Evolutionary conservation across 2,113 vertebrate species (phyloP).

Genomic region (Psammodynastes pulverulentus): DNA sequence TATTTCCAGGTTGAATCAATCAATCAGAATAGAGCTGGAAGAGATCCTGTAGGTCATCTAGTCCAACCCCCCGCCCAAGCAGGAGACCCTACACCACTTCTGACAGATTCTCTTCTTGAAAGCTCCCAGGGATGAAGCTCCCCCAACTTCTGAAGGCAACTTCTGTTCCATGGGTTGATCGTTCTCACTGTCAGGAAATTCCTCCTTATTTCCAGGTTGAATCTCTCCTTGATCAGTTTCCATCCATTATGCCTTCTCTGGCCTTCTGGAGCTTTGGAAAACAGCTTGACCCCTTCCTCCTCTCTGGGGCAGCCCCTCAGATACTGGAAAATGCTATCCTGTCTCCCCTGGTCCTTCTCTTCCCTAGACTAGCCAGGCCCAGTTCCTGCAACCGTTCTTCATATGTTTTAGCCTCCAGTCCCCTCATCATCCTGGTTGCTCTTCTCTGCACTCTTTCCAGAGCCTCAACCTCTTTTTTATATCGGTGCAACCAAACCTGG

Average conservation of each 20-base stretch:
- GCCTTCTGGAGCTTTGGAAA: fast-evolving
- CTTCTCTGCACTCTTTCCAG: neutral
- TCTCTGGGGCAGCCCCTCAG: neutral
- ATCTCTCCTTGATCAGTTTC: neutral
- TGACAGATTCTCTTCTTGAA: too few species aligned
- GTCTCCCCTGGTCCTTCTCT: neutral
- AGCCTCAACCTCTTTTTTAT: neutral
- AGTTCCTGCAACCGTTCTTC: fast-evolving
- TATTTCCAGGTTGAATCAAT: too few species aligned
- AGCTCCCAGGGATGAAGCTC: too few species aligned
- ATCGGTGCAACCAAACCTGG: neutral
- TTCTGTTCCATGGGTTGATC: too few species aligned
- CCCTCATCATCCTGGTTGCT: neutral
- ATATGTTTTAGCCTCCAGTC: too few species aligned
- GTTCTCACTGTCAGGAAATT: too few species aligned
- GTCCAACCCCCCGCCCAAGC: too few species aligned
- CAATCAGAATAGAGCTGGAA: too few species aligned
- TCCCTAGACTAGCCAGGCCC: fast-evolving
- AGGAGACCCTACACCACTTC: too few species aligned
- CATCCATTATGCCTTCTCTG: neutral
- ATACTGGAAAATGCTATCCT: fast-evolving
- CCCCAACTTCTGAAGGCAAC: too few species aligned
- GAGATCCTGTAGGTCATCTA: too few species aligned
- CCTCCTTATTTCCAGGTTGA: too few species aligned
- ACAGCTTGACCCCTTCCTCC: fast-evolving